Conservation (phyloP, 1,140 invertebrate species). For the Halesus radiatus region DNA sequence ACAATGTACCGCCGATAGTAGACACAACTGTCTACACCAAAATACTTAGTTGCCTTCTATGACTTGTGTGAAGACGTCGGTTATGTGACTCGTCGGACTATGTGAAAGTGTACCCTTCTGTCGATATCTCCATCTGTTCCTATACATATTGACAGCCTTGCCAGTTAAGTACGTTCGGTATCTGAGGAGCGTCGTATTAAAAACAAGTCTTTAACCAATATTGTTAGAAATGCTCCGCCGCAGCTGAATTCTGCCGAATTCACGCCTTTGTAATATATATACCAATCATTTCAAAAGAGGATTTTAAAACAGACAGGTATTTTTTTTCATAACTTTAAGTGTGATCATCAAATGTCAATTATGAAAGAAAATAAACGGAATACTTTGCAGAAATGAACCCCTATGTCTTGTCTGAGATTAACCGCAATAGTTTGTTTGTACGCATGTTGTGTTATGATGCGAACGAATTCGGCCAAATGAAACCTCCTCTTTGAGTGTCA, state of each 20-base stretch:
- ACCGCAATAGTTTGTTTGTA: no score
- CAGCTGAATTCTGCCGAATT: no score
- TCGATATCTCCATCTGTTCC: neutral
- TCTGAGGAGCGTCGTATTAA: no score
- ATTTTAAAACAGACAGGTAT: neutral
- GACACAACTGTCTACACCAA: neutral
- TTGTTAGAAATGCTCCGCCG: no score
- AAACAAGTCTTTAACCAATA: no score
- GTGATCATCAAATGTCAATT: conserved; percentile 14
- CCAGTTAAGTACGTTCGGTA: neutral
- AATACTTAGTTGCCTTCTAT: conserved; percentile 8
- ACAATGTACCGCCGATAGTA: neutral
- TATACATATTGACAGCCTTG: neutral
- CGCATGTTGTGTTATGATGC: neutral
- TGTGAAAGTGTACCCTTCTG: conserved; percentile 5
- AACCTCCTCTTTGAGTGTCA: conserved; percentile 9
- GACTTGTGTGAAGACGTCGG: neutral
- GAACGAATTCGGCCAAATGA: conserved; percentile 4
- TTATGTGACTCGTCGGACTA: conserved; percentile 7
- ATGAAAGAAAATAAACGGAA: neutral
- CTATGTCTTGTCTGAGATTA: no score
- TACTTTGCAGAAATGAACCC: no score
- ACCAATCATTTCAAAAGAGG: no score
- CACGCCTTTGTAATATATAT: no score
- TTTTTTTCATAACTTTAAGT: conserved; percentile 7